Conservation (phyloP, 2,113 vertebrate species). For the Solenodon paradoxus region DNA sequence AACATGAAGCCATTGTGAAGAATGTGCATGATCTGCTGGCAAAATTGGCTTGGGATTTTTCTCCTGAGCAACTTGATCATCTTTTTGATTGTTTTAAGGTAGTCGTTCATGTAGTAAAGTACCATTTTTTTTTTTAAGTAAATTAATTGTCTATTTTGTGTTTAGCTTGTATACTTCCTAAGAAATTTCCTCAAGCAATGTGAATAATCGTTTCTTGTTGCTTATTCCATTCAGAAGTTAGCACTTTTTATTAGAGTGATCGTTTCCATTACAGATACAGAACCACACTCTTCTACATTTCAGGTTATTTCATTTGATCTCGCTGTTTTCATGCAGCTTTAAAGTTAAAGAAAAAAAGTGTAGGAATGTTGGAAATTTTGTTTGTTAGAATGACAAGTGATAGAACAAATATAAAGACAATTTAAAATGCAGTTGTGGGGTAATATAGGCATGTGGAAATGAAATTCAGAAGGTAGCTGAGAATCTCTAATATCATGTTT, state of each 20-base stretch:
- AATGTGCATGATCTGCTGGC: constrained; percentile 97
- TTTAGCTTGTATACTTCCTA: not conserved
- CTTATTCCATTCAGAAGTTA: not conserved
- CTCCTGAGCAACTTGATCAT: constrained; percentile 96
- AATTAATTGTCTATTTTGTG: not conserved
- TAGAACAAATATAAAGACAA: not conserved
- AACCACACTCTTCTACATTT: not conserved
- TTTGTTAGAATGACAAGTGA: not conserved
- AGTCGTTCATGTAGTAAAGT: constrained; percentile 8
- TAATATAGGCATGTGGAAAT: not conserved
- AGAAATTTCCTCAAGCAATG: not conserved
- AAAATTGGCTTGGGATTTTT: constrained; percentile 97
- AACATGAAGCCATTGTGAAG: constrained; percentile 98
- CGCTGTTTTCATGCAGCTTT: too few species aligned
- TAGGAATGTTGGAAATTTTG: not conserved
- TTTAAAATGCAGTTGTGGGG: not conserved
- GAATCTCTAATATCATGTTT: not conserved
- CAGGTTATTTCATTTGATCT: not conserved
- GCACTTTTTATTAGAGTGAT: not conserved
- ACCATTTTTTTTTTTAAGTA: not conserved
- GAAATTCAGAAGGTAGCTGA: not conserved
- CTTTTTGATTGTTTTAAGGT: constrained; percentile 98
- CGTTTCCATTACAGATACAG: not conserved
- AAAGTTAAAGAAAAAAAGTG: too few species aligned
- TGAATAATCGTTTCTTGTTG: not conserved